Base-by-base conservation (phyloP, 2,797 vertebrate genomes). In the Falco cherrug region DNA sequence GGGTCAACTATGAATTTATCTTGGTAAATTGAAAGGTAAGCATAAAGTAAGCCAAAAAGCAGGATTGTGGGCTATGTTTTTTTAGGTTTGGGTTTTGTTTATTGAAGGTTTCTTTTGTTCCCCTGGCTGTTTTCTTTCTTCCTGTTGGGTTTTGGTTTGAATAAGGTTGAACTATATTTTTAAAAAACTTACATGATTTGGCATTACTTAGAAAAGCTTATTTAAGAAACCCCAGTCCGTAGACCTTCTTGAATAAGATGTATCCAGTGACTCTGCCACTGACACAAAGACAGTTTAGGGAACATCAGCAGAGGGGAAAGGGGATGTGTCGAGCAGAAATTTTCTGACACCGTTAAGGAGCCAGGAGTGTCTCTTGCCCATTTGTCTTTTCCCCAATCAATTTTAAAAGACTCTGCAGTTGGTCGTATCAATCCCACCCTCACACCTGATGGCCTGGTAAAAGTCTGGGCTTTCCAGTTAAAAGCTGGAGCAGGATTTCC, bases 81-180 rank as follows among this genome's bases (percentile, higher is more conserved):
- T 50, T 77, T 60, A 39, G 0, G 3, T 31, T 83, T 61, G 16
- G 29, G 2, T 53, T 89, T 75, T 19, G 13, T 1, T 47, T 76
- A 45, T 16, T 1, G 1, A 8, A 4, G 1, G 2, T 13, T 54
- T 78, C 17, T n/a, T 48, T 60, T 12, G 5, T 61, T 83, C 4
- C 13, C 9, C 8, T 63, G 5, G 8, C 25, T 20, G 14, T 35
- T 67, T 69, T 73, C 4, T 29, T 86, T 83, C 10, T 47, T 89
- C 82, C 29, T 13, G 6, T 57, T 54, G 37, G 5, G 4, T 74
- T 86, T 94, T 80, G 29, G 4, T 53, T 77, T 80, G 31, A 69
- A 77, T 63, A 0, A 2, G 28, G 59, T 54, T 4, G n/a, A 84
- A 63, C 21, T 1, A 2, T 48, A 10, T 56, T 64, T 71, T 69